A percentile compares a stretch with the other conserved stretches of the same genome.
These are phyloP conservation scores for Andrena bucephala DNA, from an alignment of 2,888 invertebrate genomes.

Conservation along the genomic window DNA sequence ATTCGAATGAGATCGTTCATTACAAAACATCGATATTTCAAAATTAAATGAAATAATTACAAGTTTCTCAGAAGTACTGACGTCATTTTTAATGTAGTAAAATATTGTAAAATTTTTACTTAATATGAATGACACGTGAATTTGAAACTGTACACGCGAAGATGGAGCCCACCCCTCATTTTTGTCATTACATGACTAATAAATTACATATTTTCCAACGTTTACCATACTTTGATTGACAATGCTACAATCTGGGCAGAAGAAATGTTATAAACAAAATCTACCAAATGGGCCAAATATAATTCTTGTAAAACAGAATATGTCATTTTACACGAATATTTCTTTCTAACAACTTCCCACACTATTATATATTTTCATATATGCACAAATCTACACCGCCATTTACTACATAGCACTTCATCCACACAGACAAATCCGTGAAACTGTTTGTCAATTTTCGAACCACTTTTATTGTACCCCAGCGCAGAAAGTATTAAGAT, in stretches of 20 bases:
- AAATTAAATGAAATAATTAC: constrained; percentile 2
- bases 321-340: constrained; percentile 39
- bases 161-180: background rate
- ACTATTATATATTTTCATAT: constrained; percentile 29
- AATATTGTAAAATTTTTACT: constrained; percentile 6
- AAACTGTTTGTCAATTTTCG: constrained; percentile 22
- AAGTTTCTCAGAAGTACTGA: background rate
- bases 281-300: constrained; percentile 12
- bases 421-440: constrained; percentile 21
- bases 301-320: constrained; percentile 43
- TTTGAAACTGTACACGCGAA: constrained; percentile 10
- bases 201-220: constrained; percentile 6
- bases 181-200: background rate
- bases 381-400: constrained; percentile 57
- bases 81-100: constrained; percentile 3
- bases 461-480: constrained; percentile 39
- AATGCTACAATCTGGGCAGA: constrained; percentile 7
- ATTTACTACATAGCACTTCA: constrained; percentile 9
- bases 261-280: constrained; percentile 32
- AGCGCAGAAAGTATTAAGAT: constrained; percentile 58
- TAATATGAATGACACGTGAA: background rate
- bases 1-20: background rate
- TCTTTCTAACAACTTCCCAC: constrained; percentile 28
- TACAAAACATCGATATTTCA: background rate
- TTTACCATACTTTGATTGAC: background rate